Evolutionary conservation across 2,888 invertebrate species (phyloP), one percentile per base, ranked within the genome.

Genomic region (Diogma glabrata): DNA sequence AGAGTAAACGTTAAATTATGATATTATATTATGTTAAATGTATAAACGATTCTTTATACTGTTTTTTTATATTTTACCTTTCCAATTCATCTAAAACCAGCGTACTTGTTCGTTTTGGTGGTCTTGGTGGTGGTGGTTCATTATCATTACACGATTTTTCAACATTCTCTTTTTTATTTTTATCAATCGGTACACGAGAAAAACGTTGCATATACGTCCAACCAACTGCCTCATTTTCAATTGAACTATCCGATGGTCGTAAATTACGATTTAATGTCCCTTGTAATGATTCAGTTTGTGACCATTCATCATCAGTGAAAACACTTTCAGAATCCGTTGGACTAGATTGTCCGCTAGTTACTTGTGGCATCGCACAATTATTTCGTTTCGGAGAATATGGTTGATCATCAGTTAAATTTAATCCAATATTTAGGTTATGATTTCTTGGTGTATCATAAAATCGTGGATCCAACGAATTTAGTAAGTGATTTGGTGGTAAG

Each of bases 311-410:
- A 59, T 83, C 82, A 7, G 81, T 81, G 56, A 82, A 81, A 4
- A 82, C 79, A 60, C 79, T 81, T 63, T 81, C 78, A 0, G 81
- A 81, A 63, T 81, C 78, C 0, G 81, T 81, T n/a, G 79, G 79
- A 54, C 81, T 82, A 45, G 69, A 70, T 46, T 67, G 66, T 38
- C 65, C 64, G 56, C 62, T 61, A 38, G 61, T 59, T 49, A 57
- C 56, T 54, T 52, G 59, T 17, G 46, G 47, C 22, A 49, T 45
- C 26, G 63, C 64, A 55, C 65, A 67, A 54, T 70, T 70, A 22
- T 67, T 69, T 28, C 69, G 67, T 56, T 70, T 70, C 30, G 70
- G 70, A 10, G 70, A 70, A 59, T 68, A 66, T 24, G 70, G 70
- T 56, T 70, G 69, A 60, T 70, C 70, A 54, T 67, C 68, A 28